Evolutionary conservation across 2,113 vertebrate species (phyloP).

Genomic region (Trichechus manatus): DNA sequence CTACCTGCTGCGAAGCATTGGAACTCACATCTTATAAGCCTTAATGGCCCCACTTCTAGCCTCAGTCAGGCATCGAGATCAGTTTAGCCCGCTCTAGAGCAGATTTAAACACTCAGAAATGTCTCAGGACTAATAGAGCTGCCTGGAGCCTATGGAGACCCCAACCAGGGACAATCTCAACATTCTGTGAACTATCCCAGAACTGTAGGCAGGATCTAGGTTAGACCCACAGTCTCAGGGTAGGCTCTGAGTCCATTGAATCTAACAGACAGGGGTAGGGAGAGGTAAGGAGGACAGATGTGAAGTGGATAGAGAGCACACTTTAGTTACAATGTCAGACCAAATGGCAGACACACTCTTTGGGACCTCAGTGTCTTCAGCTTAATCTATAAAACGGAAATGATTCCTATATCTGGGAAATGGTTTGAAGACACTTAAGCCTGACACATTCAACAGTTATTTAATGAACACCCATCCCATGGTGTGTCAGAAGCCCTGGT

Average conservation of each 20-base stretch:
- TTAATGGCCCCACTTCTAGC: neutral
- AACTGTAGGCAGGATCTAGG: neutral
- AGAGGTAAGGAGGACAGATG: neutral
- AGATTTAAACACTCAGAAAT: neutral
- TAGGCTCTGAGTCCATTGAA: neutral
- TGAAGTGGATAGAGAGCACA: neutral
- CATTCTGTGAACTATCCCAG: neutral
- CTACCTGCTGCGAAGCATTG: neutral
- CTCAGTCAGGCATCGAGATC: neutral
- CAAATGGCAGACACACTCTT: neutral
- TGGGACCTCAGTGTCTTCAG: neutral
- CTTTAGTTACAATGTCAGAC: neutral
- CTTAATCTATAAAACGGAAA: neutral
- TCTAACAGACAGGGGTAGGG: too few relatives aligned
- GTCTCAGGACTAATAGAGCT: neutral
- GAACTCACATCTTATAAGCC: neutral
- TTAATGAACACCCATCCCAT: neutral
- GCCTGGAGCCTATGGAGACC: neutral
- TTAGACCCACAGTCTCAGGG: neutral
- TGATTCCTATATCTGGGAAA: neutral
- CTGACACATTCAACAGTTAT: neutral
- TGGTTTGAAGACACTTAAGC: neutral
- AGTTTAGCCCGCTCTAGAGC: neutral
- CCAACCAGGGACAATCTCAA: neutral
- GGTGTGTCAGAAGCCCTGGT: too few relatives aligned